phyloP scores from a whole-genome alignment of 2,113 vertebrate genomes.

The Mustelus asterias region DNA sequence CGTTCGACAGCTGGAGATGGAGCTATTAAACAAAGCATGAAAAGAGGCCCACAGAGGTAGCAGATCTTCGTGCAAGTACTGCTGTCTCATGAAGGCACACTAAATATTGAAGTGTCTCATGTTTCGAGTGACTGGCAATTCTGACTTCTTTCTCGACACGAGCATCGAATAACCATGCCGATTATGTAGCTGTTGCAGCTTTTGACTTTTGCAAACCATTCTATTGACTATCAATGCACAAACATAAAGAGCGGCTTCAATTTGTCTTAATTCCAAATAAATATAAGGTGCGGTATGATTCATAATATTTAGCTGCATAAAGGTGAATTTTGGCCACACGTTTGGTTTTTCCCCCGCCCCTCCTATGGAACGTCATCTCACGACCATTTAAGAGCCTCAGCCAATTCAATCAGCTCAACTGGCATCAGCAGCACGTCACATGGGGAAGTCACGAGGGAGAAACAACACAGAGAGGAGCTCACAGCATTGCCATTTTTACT shows the following conservation, averaged over 20 bases:
- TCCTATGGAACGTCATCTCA: not conserved
- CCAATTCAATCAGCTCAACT: not conserved
- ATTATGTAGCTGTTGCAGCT: not conserved
- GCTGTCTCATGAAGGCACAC: too few relatives aligned
- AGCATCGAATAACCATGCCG: not conserved
- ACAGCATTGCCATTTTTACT: conserved; percentile 46
- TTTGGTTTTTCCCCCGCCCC: not conserved
- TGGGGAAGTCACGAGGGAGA: not conserved
- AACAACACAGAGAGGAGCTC: not conserved
- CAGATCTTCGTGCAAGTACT: not conserved
- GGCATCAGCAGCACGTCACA: not conserved
- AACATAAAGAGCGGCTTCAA: not conserved
- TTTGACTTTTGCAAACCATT: not conserved
- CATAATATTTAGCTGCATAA: not conserved
- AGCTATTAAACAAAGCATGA: not conserved
- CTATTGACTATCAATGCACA: not conserved
- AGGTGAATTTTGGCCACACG: not conserved
- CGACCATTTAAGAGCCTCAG: not conserved
- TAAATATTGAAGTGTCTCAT: not conserved
- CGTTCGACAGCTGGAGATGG: not conserved
- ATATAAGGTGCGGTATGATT: not conserved
- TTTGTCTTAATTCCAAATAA: not conserved
- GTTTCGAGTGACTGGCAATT: not conserved
- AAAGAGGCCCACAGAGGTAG: not conserved
- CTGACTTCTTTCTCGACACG: not conserved